Base-by-base conservation (phyloP, 2,797 vertebrate genomes). In the Pyrocephalus nanus region DNA sequence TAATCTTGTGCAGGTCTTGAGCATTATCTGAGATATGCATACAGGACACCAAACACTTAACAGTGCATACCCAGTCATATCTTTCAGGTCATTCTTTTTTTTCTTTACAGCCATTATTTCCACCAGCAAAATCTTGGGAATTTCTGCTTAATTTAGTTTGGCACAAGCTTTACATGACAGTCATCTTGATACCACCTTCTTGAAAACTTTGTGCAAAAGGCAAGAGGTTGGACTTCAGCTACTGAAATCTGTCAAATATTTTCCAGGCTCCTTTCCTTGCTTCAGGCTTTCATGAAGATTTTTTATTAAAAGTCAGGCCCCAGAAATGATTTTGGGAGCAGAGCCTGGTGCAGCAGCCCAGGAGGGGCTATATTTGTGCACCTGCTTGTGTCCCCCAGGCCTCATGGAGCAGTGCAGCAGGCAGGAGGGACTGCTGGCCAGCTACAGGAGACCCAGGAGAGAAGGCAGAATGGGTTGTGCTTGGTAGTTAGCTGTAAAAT, bases 131-230 rank as follows among this genome's bases (percentile, higher is more conserved):
- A 7, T 65, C 17, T 32, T 61, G 22, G 51, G 21, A 47, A 61
- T 88, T 88, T 91, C 65, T 72, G 34, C 80, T 70, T 82, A 48
- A 73, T 45, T 70, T 60, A n/a, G 38, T 47, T 57, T 71, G 45
- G 34, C 0, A 0, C 29, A 58, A 65, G 38, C 36, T 81, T 81
- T 67, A 32, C 3, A 0, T 20, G 43, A 55, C 51, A 83, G 25
- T 40, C 1, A 0, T 17, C 25, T 26, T 25, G 32, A 55, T 86
- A 73, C 36, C 48, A 60, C 75, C 64, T 83, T 67, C 62, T 50
- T 48, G 23, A 57, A 75, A 86, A 74, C 26, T 25, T n/a, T 1
- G 0, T 61, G 57, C 40, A 77, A 64, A 88, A 78, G 38, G 43
- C 29, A 57, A 47, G 36, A 34, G 40, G 32, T 1, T 50, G 19